Conservation (phyloP, 2,797 vertebrate species). For the Tragopan temminckii region DNA sequence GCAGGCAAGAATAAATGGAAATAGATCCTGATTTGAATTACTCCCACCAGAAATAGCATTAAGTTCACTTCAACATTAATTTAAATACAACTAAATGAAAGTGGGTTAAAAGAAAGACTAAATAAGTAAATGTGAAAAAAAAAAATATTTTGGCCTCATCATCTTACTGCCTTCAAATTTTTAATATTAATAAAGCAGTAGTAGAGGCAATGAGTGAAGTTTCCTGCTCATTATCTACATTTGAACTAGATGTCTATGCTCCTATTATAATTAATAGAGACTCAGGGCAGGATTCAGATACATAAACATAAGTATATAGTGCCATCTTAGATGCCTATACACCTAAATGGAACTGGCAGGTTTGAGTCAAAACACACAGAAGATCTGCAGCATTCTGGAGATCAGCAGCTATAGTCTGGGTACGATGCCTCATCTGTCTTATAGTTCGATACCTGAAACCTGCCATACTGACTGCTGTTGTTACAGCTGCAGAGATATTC, state of each 20-base stretch:
- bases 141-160: not conserved
- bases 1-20: not conserved
- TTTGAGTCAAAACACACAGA: constrained; percentile 12
- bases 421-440: not conserved
- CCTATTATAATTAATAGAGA: constrained; percentile 21
- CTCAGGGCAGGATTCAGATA: constrained; percentile 13
- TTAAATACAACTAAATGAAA: constrained; percentile 27
- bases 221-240: not conserved
- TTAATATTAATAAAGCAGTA: not conserved
- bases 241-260: constrained; percentile 27
- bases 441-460: not conserved
- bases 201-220: not conserved
- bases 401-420: not conserved
- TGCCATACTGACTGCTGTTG: constrained; percentile 10
- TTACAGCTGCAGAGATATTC: constrained; percentile 28
- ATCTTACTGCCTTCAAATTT: not conserved
- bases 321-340: not conserved
- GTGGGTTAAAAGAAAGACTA: constrained; percentile 14
- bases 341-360: constrained; percentile 52
- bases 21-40: not conserved
- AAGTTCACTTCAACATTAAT: not conserved
- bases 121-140: not conserved
- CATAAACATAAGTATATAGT: not conserved
- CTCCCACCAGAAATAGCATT: constrained; percentile 1
- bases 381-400: constrained; percentile 1